Evolutionary conservation across 2,888 invertebrate species (phyloP), one percentile per base, ranked within the genome.

Genomic region (Eupelmus urozonus): DNA sequence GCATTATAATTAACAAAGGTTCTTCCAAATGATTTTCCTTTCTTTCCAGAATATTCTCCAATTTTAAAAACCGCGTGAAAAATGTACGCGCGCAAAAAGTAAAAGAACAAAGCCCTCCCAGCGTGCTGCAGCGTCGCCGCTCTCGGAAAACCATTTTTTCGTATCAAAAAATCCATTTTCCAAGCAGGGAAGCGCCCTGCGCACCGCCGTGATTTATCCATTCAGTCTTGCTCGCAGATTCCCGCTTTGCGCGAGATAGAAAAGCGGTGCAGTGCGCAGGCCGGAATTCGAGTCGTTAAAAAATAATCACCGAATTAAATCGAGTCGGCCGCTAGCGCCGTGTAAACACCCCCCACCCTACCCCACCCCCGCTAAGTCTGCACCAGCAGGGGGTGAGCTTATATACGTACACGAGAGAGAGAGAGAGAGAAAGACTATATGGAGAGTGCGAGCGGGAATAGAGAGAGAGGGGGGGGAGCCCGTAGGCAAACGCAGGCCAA

Each of bases 281-380:
- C 23, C 20, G 80, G 80, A 80, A 78, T 82, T 81, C 81, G 82
- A 81, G 86, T 89, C 87, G 88, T 89, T 88, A 89, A 88, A 89
- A 89, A 89, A 89, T 89, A 89, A 89, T 89, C 88, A 89, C 85
- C 83, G 87, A 88, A 89, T 88, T 88, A 89, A 89, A 89, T 89
- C 86, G 88, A 86, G 86, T 80, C 34, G 18, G 81, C 84, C 57
- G 83, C 83, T 11, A 5, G 9, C 82, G 79, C 80, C 85, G 84
- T 88, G 88, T 88, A 88, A 89, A 88, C 89, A 88, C 86, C 85
- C 88, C 85, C 86, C 84, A 86, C 85, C 86, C 84, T 86, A 84
- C 76, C 71, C 73, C 86, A 85, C 87, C 85, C 86, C 84, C 75
- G 75, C 76, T 53, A 71, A 55, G 65, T 70, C 69, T 69, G n/a